phyloP scores from a whole-genome alignment of 2,113 vertebrate species.

The Cavia porcellus region DNA sequence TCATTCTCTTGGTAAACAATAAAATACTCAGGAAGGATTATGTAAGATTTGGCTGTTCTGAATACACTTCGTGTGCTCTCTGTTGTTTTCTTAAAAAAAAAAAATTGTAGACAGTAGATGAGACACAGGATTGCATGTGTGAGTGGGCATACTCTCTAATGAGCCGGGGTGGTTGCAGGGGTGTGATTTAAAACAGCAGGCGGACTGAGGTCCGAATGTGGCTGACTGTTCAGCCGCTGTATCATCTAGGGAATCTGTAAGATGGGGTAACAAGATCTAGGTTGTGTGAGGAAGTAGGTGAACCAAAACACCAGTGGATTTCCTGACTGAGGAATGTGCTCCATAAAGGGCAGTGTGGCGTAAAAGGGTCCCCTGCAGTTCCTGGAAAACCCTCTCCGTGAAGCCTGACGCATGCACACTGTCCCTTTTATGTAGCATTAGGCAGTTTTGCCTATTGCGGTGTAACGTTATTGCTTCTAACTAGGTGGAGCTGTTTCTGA shows the following conservation, averaged over 20 bases:
- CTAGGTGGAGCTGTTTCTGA: not conserved
- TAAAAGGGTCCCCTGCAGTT: not conserved
- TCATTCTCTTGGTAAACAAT: conserved; percentile 43
- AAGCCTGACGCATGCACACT: not conserved
- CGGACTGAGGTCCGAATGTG: not conserved
- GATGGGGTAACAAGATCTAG: not conserved
- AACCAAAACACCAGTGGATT: not conserved
- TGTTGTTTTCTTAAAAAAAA: conserved; percentile 50
- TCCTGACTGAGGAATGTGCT: not conserved
- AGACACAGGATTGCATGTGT: accelerated
- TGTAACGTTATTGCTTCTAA: not conserved
- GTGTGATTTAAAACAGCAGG: not conserved
- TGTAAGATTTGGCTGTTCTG: conserved; percentile 55
- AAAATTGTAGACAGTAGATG: conserved; percentile 49
- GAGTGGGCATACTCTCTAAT: no score
- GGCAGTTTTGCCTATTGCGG: not conserved
- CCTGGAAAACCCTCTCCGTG: not conserved
- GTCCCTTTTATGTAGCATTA: not conserved
- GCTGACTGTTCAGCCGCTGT: not conserved
- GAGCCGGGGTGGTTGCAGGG: not conserved
- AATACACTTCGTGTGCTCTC: conserved; percentile 25
- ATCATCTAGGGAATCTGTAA: not conserved
- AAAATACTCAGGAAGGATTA: conserved; percentile 39
- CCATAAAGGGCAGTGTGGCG: not conserved
- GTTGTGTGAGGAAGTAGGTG: not conserved